Base-by-base conservation (phyloP, 2,113 vertebrate genomes). In the Hipposideros armiger region DNA sequence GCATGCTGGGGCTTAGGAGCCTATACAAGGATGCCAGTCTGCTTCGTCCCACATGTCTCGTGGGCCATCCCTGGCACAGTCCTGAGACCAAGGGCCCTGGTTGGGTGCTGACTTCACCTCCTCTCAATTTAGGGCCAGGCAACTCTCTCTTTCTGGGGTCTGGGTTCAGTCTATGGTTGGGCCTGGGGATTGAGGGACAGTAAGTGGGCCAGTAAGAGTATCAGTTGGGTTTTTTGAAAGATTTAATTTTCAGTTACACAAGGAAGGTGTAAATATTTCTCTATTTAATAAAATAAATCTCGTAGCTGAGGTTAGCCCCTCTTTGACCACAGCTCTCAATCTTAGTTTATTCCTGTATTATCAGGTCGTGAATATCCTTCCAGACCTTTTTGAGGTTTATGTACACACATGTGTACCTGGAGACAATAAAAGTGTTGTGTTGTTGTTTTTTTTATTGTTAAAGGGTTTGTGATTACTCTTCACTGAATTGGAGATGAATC, bases 21-120 rank as follows among this genome's bases (percentile, higher is more conserved):
- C 50, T 9, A 1, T 0, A 56, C 28, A 16, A n/a, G 58, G 28
- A 66, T 28, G 22, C 56, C 56, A 7, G 0, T 32, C 58, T 42
- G n/a, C n/a, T 66, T 28, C 22, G 20, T 7, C 16, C 30, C 30
- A 30, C 2, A 4, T 4, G 5, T 40, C 56, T 17, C 1, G 0
- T 26, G 64, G 64, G 14, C 15, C 24, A 5, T 54, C 26, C 20
- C n/a, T 16, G 32, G 42, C 11, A 17, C 20, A 19, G 45, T 40
- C 32, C 24, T 83, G 42, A 62, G 32, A 62, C 78, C 67, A 30
- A 40, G 54, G 24, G 16, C n/a, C 22, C 4, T 3, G 40, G 36
- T 64, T 9, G 14, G 11, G 9, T 42, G 36, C 45, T 24, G 11
- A 50, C 17, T 17, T 74, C 20, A 0, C 40, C 58, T 5, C 9